These are phyloP conservation scores for Halcyon chelicuti DNA, from an alignment of 2,797 vertebrate species.

Conservation along the genomic window DNA sequence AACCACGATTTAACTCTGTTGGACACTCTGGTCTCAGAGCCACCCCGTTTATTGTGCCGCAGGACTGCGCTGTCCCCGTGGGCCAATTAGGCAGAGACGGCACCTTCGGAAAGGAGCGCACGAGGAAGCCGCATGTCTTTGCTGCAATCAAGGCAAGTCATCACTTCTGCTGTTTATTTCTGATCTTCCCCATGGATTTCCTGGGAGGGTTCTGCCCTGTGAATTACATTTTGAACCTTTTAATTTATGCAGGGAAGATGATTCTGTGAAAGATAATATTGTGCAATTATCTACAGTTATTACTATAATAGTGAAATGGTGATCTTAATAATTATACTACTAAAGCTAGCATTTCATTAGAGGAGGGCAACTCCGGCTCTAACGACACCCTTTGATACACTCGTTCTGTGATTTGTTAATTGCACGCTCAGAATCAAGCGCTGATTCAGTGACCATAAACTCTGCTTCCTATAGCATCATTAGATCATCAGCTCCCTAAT, in stretches of 20 bases:
- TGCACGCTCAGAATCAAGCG: not conserved
- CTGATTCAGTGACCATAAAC: not conserved
- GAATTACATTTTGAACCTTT: not conserved
- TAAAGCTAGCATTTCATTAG: not conserved
- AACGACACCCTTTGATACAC: not conserved
- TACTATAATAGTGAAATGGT: conserved; percentile 8
- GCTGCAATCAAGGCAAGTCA: not conserved
- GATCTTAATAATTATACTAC: not conserved
- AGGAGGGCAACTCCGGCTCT: not conserved
- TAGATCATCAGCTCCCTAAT: not conserved
- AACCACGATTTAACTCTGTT: not conserved
- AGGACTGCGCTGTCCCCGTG: not conserved
- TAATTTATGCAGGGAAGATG: not conserved
- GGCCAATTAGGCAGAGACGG: not conserved
- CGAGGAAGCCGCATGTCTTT: not conserved
- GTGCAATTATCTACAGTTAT: conserved; percentile 4
- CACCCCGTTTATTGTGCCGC: not conserved
- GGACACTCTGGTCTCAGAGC: not conserved
- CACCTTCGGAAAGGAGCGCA: not conserved
- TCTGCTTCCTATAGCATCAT: not conserved
- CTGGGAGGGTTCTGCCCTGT: not conserved
- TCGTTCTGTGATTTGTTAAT: not conserved
- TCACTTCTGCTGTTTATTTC: not conserved
- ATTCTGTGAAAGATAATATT: conserved; percentile 6
- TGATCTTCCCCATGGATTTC: conserved; percentile 6